These are phyloP conservation scores for Cryptosula pallasiana DNA, from an alignment of 2,888 invertebrate genomes.

Conservation along the genomic window DNA sequence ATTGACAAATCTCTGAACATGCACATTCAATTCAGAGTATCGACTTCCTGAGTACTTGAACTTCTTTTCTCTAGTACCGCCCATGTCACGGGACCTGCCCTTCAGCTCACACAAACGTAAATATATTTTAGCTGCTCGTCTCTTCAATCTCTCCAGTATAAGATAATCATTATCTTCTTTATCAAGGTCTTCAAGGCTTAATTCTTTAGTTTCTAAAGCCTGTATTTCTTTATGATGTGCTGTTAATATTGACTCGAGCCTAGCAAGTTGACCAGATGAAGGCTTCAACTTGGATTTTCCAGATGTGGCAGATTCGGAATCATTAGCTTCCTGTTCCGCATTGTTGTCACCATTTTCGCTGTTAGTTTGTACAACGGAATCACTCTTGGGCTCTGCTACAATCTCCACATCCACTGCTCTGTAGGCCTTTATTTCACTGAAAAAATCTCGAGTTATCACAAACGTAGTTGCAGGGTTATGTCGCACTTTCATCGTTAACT, in stretches of 20 bases:
- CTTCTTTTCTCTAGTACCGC: constrained; percentile 19
- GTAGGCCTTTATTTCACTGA: constrained; percentile 3
- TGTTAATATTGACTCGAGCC: background rate
- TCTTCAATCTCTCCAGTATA: constrained; percentile 1
- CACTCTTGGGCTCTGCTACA: background rate
- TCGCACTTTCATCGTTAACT: background rate
- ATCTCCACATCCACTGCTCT: background rate
- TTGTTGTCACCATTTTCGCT: background rate
- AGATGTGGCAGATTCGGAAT: background rate
- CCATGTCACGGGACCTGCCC: background rate
- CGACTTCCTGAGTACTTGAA: constrained; percentile 12
- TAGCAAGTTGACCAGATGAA: background rate
- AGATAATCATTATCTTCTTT: background rate
- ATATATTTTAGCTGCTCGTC: background rate
- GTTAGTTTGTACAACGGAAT: background rate
- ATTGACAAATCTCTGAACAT: constrained; percentile 7
- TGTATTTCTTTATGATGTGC: constrained; percentile 17
- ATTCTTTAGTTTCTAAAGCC: background rate
- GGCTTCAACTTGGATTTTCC: too few relatives aligned
- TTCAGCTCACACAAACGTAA: background rate
- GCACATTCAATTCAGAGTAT: background rate
- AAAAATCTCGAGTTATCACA: background rate
- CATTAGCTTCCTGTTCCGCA: background rate
- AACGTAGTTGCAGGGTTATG: background rate
- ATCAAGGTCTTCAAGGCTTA: background rate